Evolutionary conservation across 2,888 invertebrate species (phyloP).

Genomic region (Gisinianus flammeolus): DNA sequence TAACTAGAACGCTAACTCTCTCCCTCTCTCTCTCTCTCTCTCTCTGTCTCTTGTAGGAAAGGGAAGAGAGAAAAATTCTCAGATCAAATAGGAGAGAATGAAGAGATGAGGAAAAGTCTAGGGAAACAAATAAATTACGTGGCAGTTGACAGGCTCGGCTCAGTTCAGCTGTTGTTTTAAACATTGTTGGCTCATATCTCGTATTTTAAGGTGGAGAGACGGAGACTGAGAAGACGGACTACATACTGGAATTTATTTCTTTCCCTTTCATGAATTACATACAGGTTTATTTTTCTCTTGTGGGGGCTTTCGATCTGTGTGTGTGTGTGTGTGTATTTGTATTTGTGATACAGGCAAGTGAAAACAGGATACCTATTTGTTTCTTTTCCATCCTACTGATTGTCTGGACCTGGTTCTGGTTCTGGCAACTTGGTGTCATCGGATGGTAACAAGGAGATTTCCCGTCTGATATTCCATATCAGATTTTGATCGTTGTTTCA

Average conservation of each 20-base stretch:
- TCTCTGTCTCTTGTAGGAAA: not conserved
- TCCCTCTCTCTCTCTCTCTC: not conserved
- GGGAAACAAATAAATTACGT: constrained; percentile 49
- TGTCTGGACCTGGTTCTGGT: not conserved
- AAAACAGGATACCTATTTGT: not conserved
- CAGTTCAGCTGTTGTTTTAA: constrained; percentile 39
- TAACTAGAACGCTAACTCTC: not conserved
- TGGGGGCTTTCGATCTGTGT: constrained; percentile 2
- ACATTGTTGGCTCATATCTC: constrained; percentile 27
- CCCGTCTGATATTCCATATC: not conserved
- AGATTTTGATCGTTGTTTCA: not conserved
- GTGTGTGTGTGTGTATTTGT: not conserved
- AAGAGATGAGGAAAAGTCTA: constrained; percentile 31
- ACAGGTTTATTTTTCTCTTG: constrained; percentile 10
- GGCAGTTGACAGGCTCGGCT: constrained; percentile 46
- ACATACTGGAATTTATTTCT: constrained; percentile 12
- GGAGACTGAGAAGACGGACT: too few relatives aligned
- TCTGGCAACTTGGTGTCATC: not conserved
- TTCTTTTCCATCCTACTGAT: not conserved
- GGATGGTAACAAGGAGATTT: not conserved
- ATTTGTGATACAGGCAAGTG: not conserved
- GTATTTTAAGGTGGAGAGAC: too few relatives aligned
- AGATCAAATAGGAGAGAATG: constrained; percentile 34
- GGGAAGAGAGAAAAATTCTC: constrained; percentile 17
- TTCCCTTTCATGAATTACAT: constrained; percentile 22